phyloP scores from a whole-genome alignment of 2,797 vertebrate genomes.

The Vipera latastei region DNA sequence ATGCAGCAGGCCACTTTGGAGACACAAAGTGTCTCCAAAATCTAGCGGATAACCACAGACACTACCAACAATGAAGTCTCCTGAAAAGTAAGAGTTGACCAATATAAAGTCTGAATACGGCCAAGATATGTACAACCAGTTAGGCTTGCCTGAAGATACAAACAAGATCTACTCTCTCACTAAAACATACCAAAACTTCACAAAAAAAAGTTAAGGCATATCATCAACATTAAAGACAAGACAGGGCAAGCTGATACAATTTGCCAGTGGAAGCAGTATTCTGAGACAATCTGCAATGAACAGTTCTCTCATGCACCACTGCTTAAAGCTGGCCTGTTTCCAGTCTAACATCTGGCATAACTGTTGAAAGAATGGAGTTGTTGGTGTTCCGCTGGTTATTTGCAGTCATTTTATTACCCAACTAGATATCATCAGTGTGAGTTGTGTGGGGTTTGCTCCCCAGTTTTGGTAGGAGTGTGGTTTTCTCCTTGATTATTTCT shows the following conservation, averaged over 20 bases:
- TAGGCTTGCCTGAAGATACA: background rate
- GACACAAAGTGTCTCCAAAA: background rate
- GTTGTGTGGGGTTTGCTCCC: background rate
- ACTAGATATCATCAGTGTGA: background rate
- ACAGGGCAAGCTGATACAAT: background rate
- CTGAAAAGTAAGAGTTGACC: background rate
- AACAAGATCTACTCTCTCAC: background rate
- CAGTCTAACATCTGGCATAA: background rate
- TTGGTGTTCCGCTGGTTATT: background rate
- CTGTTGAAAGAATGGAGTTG: background rate
- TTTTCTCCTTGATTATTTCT: background rate
- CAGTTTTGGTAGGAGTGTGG: background rate
- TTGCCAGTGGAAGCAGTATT: background rate
- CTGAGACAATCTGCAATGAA: background rate
- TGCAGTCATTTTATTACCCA: background rate
- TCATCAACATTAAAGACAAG: background rate
- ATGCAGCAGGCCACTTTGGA: background rate
- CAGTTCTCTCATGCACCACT: background rate
- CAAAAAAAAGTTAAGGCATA: background rate
- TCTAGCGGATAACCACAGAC: background rate
- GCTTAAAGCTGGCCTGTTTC: background rate
- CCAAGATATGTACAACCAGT: background rate
- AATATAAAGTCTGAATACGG: background rate
- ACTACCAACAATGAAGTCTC: background rate
- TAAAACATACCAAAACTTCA: background rate